Base-by-base conservation (phyloP, 2,888 invertebrate species). In the Candidula unifasciata region DNA sequence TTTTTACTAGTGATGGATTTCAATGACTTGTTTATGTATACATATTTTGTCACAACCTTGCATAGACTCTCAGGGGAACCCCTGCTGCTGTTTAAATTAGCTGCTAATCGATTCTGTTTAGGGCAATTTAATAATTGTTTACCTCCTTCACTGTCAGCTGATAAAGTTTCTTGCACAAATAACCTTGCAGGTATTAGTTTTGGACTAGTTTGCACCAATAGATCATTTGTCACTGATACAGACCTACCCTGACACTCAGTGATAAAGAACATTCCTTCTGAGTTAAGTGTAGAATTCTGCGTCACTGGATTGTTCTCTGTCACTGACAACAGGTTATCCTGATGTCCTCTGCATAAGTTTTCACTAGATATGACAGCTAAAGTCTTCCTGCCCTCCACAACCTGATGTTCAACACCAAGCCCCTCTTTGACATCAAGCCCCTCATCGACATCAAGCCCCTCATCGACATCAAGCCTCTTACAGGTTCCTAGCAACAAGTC, bases 1-100 rank as follows among this genome's bases (percentile, higher is more conserved):
- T 83, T 82, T 54, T 78, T 76, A 27, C 27, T 57, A 1, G 37
- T n/a, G n/a, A 52, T 77, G 0, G 24, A 30, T n/a, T 76, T 52
- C 6, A 10, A 30, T 21, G 77, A 27, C 33, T 77, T 83, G 52
- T 80, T 80, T 24, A 84, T 84, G 71, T 64, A 84, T 13, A 84
- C 74, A 74, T 84, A 84, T n/a, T 84, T 82, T 27, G 82, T 82
- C 18, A 82, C 27, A 27, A 82, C 44, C 44, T 82, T 76, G 52
- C 57, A 73, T 1, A 54, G 35, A 30, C 37, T 35, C 16, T 64
- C 64, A 3, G 76, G 30, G 0, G 27, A 52, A 10, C n/a, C 6
- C 6, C 73, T 44, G 27, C 13, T 52, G 35, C 52, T 8, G 44
- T 52, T 13, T 52, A 3, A 5, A 10, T 24, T 1, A 24, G n/a